phyloP scores from a whole-genome alignment of 2,113 vertebrate genomes.

The Podarcis raffonei region DNA sequence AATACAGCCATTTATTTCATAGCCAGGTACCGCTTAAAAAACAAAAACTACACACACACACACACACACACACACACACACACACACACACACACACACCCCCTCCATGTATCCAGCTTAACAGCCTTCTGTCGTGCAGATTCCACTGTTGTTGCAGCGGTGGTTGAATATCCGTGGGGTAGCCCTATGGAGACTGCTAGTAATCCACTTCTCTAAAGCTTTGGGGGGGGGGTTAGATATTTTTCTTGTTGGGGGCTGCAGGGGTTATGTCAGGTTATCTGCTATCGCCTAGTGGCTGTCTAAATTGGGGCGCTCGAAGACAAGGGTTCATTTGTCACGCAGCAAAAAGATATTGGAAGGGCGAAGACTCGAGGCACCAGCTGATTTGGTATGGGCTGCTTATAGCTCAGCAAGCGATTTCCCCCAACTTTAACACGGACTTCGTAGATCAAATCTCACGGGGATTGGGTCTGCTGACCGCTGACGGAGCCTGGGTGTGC shows the following conservation, averaged over 20 bases:
- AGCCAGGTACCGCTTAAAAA: neutral
- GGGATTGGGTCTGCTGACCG: neutral
- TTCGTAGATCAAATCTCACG: neutral
- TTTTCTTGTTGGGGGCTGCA: slow-evolving; percentile 61
- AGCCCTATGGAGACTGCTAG: slow-evolving; percentile 63
- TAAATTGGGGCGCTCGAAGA: slow-evolving; percentile 62
- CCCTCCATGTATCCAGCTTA: slow-evolving; percentile 11
- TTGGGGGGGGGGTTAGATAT: slow-evolving; percentile 42
- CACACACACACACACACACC: neutral
- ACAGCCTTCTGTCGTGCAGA: slow-evolving; percentile 39
- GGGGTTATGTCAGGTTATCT: slow-evolving; percentile 62
- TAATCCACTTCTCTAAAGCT: slow-evolving; percentile 71
- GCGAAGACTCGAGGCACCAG: neutral
- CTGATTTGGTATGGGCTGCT: neutral
- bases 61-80: neutral
- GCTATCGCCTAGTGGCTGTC: slow-evolving; percentile 45
- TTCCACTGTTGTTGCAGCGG: slow-evolving; percentile 36
- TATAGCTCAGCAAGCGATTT: slow-evolving; percentile 5
- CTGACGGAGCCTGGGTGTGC: neutral
- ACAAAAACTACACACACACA: too few relatives aligned
- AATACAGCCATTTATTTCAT: slow-evolving; percentile 24
- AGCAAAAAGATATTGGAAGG: slow-evolving; percentile 5
- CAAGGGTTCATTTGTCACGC: slow-evolving; percentile 54
- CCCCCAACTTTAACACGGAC: neutral
- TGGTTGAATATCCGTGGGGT: slow-evolving; percentile 20